Base-by-base conservation (phyloP, 2,888 invertebrate genomes). In the Shargacucullia verbasci region DNA sequence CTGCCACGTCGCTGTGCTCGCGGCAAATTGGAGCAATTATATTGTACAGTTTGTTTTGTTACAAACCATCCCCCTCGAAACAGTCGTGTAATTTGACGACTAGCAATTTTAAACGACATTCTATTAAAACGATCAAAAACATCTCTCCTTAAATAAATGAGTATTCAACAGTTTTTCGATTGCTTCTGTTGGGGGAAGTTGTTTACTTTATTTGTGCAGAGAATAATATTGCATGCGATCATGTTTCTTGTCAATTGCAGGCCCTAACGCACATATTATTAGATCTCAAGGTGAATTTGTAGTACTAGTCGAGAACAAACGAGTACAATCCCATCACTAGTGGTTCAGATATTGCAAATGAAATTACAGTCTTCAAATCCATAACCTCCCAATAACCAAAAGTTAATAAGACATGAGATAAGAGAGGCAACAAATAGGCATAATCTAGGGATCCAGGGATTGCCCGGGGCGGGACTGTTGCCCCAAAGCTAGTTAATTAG, bases 21-120 rank as follows among this genome's bases (percentile, higher is more conserved):
- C 77, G 74, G 82, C 86, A 90, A 89, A 91, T 91, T 90, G 89
- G 82, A 83, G 84, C 89, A 91, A 91, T 91, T 91, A 91, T 81
- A 83, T 66, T 67, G 76, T 75, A 77, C 79, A 76, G 67, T 82
- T 87, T 87, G 86, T 88, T 88, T 89, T 88, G 86, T 83, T 83
- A 80, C 73, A 67, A 64, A 65, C 72, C 70, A 66, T 59, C 67
- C 62, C 47, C 58, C 71, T 50, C 29, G 43, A 50, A 59, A 69
- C 67, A 76, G 39, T 46, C 70, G 39, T 46, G 46, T 66, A 64
- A 55, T 52, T 63, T 59, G 61, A 60, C 55, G 71, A 65, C 73
- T 70, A 67, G 55, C 63, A 59, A 54, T 59, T 63, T 59, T 45
- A 53, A 62, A 54, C 12, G 53, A 40, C 40, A 29, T 44, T 55